phyloP scores from a whole-genome alignment of 2,797 vertebrate genomes.

The Enteromius thamalakanensis region DNA sequence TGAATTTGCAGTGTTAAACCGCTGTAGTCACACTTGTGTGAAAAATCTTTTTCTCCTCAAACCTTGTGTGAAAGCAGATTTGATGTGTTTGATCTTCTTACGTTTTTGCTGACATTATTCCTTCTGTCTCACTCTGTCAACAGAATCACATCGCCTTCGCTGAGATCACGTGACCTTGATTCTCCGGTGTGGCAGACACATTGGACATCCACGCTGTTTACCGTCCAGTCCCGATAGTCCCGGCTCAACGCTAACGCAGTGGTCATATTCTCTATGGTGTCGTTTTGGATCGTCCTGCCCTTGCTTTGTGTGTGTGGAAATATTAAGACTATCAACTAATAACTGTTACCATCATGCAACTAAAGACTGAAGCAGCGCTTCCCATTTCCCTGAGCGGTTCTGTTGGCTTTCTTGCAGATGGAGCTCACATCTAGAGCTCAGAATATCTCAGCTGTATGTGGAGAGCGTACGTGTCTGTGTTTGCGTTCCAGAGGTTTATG shows the following conservation, averaged over 20 bases:
- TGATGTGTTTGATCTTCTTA: background rate
- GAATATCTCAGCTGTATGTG: slow-evolving; percentile 41
- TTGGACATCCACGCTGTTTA: slow-evolving; percentile 95
- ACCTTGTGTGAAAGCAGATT: slow-evolving; percentile 5
- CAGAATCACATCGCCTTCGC: slow-evolving; percentile 99
- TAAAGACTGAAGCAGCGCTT: slow-evolving; percentile 53
- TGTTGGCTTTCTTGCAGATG: slow-evolving; percentile 39
- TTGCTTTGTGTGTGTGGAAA: slow-evolving; percentile 53
- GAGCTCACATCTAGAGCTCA: slow-evolving; percentile 44
- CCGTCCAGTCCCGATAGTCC: slow-evolving; percentile 82
- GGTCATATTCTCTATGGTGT: slow-evolving; percentile 52
- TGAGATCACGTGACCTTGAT: slow-evolving; percentile 99
- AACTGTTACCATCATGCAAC: slow-evolving; percentile 39
- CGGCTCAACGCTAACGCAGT: slow-evolving; percentile 71
- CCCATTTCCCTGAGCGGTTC: slow-evolving; percentile 51
- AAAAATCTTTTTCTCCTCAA: background rate
- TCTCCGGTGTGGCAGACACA: slow-evolving; percentile 87
- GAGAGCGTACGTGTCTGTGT: slow-evolving; percentile 20
- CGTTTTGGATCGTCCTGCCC: slow-evolving; percentile 48
- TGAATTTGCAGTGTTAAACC: background rate
- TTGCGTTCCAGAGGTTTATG: slow-evolving; percentile 29
- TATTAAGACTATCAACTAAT: slow-evolving; percentile 35
- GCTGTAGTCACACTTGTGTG: background rate
- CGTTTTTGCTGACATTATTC: slow-evolving; percentile 12
- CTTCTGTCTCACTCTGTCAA: slow-evolving; percentile 57